Conservation (phyloP, 1,140 invertebrate species). For the Pogonomyrmex barbatus region DNA sequence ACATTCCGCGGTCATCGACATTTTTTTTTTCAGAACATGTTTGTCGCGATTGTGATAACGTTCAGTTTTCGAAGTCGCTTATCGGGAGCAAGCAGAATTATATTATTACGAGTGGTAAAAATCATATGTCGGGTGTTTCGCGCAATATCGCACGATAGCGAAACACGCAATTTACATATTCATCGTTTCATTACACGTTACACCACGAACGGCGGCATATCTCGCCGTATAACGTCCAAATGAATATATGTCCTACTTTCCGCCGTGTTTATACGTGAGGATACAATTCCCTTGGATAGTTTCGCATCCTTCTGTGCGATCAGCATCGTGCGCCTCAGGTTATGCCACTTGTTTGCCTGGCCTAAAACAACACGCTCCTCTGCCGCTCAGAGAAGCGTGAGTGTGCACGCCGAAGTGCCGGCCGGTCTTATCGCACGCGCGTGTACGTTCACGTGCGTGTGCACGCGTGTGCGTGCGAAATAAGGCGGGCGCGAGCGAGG, state of each 20-base stretch:
- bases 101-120: slow-evolving; percentile 1
- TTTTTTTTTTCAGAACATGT: slow-evolving; percentile 4
- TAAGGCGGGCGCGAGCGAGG: not conserved
- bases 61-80: slow-evolving; percentile 19
- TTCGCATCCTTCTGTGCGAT: slow-evolving; percentile 38
- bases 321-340: not conserved
- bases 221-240: not conserved
- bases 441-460: not conserved
- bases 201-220: not conserved
- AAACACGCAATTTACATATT: too few relatives aligned
- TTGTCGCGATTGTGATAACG: slow-evolving; percentile 32
- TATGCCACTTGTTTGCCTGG: slow-evolving; percentile 67
- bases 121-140: not conserved
- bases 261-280: not conserved
- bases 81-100: not conserved
- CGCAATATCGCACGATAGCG: too few relatives aligned
- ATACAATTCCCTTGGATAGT: not conserved
- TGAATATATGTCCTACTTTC: not conserved
- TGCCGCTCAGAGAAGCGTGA: not conserved
- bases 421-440: slow-evolving; percentile 62
- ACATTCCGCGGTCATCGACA: slow-evolving; percentile 31
- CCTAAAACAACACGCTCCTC: slow-evolving; percentile 73
- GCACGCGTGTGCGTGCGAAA: not conserved
- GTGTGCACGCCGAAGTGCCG: not conserved
- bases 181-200: not conserved